Evolutionary conservation across 2,888 invertebrate species (phyloP), one percentile per base, ranked within the genome.

Genomic region (Cheiracanthium punctorium): DNA sequence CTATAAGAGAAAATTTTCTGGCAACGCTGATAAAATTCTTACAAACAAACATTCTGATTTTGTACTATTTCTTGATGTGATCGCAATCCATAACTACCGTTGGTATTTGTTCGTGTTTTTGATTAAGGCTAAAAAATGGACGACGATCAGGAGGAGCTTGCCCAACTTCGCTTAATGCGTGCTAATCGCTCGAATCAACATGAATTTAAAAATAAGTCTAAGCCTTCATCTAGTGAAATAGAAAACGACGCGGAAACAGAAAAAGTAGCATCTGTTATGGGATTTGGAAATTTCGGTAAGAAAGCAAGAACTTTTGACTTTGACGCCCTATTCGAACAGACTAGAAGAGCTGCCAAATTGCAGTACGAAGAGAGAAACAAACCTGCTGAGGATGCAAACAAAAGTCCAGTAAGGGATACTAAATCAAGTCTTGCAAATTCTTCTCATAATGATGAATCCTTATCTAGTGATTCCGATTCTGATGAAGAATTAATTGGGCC

Each of bases 271-370:
- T 85, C 88, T 41, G 37, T 88, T 12, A 89, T 89, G 89, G 89
- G 89, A 58, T 89, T 89, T 58, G 71, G 82, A 1, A 84, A 84
- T 37, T 89, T 89, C 43, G 89, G 89, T 12, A 96, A 96, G 90
- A 97, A 96, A 91, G 96, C 97, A 0, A 95, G 96, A 91, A 94
- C 94, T 17, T 96, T 97, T 91, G 95, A 97, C 90, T 94, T 98
- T 8, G 94, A 95, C 90, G 93, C 93, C 89, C 93, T 94, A 92
- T 93, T 94, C 90, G 93, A 93, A 82, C 92, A 94, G 90, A 93
- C 94, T 17, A 89, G 90, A 74, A 90, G 90, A 85, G 91, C 91
- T 52, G 93, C 92, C 2, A 89, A 90, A n/a, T 91, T 91, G 79
- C 90, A 91, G 88, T 90, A 88, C 71, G 89, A 90, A 71, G 85